Base-by-base conservation (phyloP, 1,140 invertebrate species). In the Charaxes varanes region DNA sequence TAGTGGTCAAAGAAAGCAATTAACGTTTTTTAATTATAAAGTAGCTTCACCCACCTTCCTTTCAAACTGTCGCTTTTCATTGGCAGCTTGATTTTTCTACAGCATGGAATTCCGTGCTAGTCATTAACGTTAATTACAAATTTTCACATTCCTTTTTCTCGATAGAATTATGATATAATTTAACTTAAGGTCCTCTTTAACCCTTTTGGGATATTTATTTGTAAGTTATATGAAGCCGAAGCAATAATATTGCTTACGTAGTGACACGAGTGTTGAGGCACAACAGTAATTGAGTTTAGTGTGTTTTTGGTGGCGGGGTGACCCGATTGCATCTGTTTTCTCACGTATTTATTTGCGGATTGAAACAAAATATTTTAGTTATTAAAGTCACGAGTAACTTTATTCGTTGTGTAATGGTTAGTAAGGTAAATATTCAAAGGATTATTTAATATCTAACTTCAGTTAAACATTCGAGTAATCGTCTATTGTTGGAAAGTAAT, bases 1-100 rank as follows among this genome's bases (percentile, higher is more conserved):
- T 33, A 16, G 30, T 23, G 30, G 38, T 41, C 38, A 41, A 41
- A 41, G 38, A 31, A 33, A 41, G 28, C 28, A 41, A 41, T 41
- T 41, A 41, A 41, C 38, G 32, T 32, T 23, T 41, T 41, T 32
- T 24, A 32, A 38, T 38, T 33, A 41, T 41, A 21, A 17, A 41
- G 30, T 38, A 17, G 38, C 30, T 32, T 23, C 24, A 21, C 28
- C 13, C 12, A 41, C 38, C 21, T 13, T 41, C 4, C 15, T n/a
- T 18, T 41, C 31, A 31, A 8, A 17, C 5, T 14, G n/a, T 4
- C 28, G 15, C 28, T 31, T 17, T 31, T 17, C 28, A 31, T 31
- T 17, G 28, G 18, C 28, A 31, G 28, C 28, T 4, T 17, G 28
- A 31, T 35, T 34, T 34, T 34, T 35, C 24, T 13, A 35, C 28